phyloP scores from a whole-genome alignment of 92 coral and sea anemone genomes.

The Meandrina meandrites region DNA sequence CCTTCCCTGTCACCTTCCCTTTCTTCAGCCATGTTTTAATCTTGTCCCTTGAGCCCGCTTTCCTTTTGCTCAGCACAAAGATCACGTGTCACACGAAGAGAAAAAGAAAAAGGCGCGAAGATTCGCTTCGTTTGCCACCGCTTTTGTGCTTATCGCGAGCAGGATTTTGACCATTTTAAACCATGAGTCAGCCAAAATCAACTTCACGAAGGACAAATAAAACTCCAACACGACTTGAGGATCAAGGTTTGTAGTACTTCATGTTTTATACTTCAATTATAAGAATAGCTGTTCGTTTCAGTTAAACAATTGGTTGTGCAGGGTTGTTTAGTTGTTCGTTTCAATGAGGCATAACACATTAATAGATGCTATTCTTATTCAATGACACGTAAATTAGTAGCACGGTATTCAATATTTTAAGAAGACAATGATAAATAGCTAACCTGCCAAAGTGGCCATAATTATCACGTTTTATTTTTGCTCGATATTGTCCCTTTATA shows the following conservation, averaged over 20 bases:
- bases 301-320: too few relatives aligned
- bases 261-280: neutral
- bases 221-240: conserved; percentile 23
- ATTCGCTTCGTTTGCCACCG: too few relatives aligned
- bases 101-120: neutral
- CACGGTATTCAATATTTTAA: too few relatives aligned
- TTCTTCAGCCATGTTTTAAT: neutral
- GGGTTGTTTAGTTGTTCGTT: too few relatives aligned
- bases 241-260: conserved; percentile 15
- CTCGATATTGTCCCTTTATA: too few relatives aligned
- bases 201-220: neutral
- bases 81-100: neutral
- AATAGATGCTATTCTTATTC: too few relatives aligned
- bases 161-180: neutral
- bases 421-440: too few relatives aligned
- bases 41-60: neutral
- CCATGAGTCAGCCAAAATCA: neutral
- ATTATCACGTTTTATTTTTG: too few relatives aligned
- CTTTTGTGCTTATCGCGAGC: neutral
- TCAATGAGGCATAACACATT: too few relatives aligned
- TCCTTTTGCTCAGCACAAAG: neutral
- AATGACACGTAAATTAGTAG: too few relatives aligned
- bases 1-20: neutral
- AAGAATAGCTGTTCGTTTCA: too few relatives aligned
- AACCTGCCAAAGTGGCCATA: too few relatives aligned